Base-by-base conservation (phyloP, 2,113 vertebrate genomes). In the Tachycineta bicolor region DNA sequence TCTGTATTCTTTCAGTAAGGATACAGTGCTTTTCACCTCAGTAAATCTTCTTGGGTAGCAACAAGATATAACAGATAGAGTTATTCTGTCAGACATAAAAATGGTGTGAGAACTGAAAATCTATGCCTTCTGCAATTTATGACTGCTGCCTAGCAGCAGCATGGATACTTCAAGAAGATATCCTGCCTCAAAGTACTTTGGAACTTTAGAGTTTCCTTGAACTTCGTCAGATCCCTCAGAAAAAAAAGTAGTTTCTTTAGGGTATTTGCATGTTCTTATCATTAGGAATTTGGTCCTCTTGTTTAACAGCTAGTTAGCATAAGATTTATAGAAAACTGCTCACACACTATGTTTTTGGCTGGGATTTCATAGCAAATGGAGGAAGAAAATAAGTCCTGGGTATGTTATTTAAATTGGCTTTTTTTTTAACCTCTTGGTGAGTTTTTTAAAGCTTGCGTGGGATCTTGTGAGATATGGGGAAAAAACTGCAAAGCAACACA, bases 81-180 rank as follows among this genome's bases (percentile, higher is more conserved):
- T 96, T 96, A 95, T 90, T 94, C 87, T 91, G 79, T 80, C 89
- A 95, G 60, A 88, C 49, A 82, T 87, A 96, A 95, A 97, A 97
- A 96, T 89, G 49, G 67, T 64, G 76, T 67, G 71, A 94, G 91
- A 90, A 96, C 44, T 53, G 71, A 96, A 97, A 97, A 96, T 89
- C 91, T 91, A 94, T 95, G 89, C 75, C 78, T 96, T 91, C 91
- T 23, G 64, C 96, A 96, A 93, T 95, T 97, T 96, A 97, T 78
- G 73, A 78, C 52, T 90, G 53, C 75, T 90, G 59, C 56, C 71
- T 83, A 60, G 53, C 89, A 93, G 87, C 90, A 89, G 60, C 83
- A 93, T 29, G 56, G 82, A 63, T 94, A 65, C 82, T 96, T 94
- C 56, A 90, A 83, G 89, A 93, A 52, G n/a, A 31, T 63, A 60